phyloP scores from a whole-genome alignment of 2,797 vertebrate species.

The Neosilurus mollespiculum region DNA sequence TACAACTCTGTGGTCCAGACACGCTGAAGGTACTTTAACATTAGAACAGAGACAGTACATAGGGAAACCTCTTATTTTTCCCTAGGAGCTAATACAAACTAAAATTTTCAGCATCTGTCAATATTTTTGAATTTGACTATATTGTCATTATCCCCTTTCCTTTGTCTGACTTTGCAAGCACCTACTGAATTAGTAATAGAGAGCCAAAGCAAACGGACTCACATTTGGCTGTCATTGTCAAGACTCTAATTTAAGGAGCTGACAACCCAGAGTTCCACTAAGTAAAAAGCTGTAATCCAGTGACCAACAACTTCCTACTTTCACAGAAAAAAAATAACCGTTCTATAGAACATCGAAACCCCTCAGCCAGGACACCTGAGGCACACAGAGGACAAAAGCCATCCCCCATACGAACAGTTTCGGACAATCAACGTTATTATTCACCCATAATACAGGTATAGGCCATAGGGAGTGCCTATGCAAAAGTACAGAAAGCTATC shows the following conservation, averaged over 20 bases:
- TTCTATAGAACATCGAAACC: no score
- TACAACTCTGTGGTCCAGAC: not conserved
- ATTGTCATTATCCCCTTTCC: not conserved
- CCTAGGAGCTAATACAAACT: not conserved
- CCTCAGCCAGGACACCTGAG: no score
- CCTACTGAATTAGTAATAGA: not conserved
- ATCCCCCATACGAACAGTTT: no score
- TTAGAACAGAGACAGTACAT: slow-evolving; percentile 19
- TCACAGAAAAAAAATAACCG: not conserved
- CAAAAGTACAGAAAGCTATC: no score
- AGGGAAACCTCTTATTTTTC: slow-evolving; percentile 43
- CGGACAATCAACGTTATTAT: no score
- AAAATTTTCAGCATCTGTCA: not conserved
- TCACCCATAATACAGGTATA: no score
- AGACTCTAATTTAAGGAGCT: not conserved
- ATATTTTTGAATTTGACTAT: not conserved
- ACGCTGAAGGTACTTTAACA: not conserved
- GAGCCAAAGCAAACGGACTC: not conserved
- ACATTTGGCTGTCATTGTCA: not conserved
- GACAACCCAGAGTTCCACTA: not conserved
- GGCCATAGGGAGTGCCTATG: no score
- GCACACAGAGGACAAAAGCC: no score
- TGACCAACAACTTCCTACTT: not conserved
- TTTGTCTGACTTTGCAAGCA: not conserved
- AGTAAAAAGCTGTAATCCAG: not conserved